A percentile compares a stretch with the other conserved stretches of the same genome.
phyloP scores from a whole-genome alignment of 2,113 vertebrate genomes.

The Anas platyrhynchos region DNA sequence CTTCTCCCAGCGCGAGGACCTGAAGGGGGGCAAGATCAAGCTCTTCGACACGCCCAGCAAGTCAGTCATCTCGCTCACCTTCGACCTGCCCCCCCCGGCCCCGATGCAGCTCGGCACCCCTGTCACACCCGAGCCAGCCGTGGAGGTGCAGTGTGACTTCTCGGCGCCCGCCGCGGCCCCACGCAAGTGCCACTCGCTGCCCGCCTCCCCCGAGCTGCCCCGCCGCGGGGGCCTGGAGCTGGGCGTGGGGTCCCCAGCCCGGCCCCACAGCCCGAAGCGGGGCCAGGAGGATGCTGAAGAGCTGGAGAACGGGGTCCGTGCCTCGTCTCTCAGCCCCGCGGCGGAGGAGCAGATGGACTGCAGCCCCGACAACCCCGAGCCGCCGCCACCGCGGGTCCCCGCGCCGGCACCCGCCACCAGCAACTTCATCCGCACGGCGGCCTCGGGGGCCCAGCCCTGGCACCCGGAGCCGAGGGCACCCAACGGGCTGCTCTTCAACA shows the following conservation, averaged over 20 bases:
- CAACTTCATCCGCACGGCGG: conserved; percentile 69
- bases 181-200: conserved; percentile 87
- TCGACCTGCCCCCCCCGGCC: conserved; percentile 81
- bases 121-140: conserved; percentile 53
- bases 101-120: conserved; percentile 66
- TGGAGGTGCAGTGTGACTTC: conserved; percentile 66
- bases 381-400: neutral
- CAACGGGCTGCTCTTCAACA: conserved; percentile 77
- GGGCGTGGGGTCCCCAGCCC: neutral
- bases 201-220: conserved; percentile 85
- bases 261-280: neutral
- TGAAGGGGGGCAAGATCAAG: conserved; percentile 92
- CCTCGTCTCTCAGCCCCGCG: neutral
- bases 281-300: neutral
- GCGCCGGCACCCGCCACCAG: conserved; percentile 23
- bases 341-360: conserved; percentile 82
- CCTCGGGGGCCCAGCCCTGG: conserved; percentile 75
- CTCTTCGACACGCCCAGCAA: conserved; percentile 92
- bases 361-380: conserved; percentile 75
- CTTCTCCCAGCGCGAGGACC: conserved; percentile 91
- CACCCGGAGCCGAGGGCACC: conserved; percentile 71
- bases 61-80: conserved; percentile 86
- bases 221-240: conserved; percentile 49
- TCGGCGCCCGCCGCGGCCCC: conserved; percentile 12
- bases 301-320: neutral